These are phyloP conservation scores for Pseudochirops cupreus DNA, from an alignment of 2,797 vertebrate species.

Conservation along the genomic window DNA sequence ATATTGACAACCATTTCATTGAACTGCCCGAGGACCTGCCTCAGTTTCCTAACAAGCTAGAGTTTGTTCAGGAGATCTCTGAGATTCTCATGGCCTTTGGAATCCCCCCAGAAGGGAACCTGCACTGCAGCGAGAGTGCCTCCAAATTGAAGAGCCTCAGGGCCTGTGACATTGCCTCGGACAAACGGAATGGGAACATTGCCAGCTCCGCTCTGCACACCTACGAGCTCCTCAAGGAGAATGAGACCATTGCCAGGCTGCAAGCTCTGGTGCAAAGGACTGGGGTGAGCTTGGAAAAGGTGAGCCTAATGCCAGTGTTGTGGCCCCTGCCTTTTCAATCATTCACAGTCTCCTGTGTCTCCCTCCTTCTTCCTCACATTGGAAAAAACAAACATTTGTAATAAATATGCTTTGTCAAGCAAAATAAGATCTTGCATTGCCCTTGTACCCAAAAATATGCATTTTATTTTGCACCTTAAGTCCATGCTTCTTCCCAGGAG, in stretches of 20 bases:
- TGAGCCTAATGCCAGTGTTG: conserved; percentile 72
- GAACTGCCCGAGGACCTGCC: conserved; percentile 98
- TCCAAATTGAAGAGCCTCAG: conserved; percentile 90
- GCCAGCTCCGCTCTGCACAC: conserved; percentile 94
- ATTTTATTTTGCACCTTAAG: background rate
- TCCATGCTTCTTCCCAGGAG: background rate
- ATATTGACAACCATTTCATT: conserved; percentile 99
- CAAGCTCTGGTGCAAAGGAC: conserved; percentile 98
- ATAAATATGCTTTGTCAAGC: background rate
- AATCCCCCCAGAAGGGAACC: conserved; percentile 94
- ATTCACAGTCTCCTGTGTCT: background rate
- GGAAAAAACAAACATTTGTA: background rate
- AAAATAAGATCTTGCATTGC: background rate
- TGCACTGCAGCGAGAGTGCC: conserved; percentile 92
- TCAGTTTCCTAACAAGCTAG: conserved; percentile 99
- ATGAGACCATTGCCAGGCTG: conserved; percentile 96
- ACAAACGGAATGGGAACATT: conserved; percentile 98
- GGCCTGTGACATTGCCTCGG: conserved; percentile 91
- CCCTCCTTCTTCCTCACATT: background rate
- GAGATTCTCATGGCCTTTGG: conserved; percentile 96
- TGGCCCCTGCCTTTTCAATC: background rate
- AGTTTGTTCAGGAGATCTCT: conserved; percentile 98
- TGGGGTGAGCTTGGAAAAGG: conserved; percentile 97
- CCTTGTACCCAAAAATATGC: background rate
- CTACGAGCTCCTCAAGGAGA: conserved; percentile 94